Conservation (phyloP, 2,888 invertebrate genomes). For the Tolmerus cingulatus region DNA sequence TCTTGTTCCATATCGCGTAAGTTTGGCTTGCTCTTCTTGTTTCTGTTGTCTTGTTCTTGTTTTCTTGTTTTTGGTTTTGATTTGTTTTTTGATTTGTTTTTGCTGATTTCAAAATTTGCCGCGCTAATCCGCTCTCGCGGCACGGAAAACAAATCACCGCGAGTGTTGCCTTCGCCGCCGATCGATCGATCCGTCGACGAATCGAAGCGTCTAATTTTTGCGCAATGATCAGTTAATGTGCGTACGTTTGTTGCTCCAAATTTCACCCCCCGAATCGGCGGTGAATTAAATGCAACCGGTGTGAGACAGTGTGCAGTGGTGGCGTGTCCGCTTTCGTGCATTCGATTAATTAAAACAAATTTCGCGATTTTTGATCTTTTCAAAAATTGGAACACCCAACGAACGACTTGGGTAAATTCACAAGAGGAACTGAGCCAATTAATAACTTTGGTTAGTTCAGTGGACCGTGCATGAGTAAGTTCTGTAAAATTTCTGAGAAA, state of each 20-base stretch:
- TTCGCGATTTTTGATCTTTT: background rate
- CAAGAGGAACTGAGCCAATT: background rate
- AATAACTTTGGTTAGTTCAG: background rate
- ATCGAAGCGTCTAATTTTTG: slow-evolving; percentile 17
- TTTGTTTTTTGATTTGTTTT: background rate
- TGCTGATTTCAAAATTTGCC: background rate
- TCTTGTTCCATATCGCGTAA: slow-evolving; percentile 15
- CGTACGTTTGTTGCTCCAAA: slow-evolving; percentile 32
- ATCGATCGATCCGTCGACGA: background rate
- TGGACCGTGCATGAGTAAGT: background rate
- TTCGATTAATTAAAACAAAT: background rate
- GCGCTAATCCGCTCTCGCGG: background rate
- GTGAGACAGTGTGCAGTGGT: slow-evolving; percentile 21
- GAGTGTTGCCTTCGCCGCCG: background rate
- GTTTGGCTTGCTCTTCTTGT: background rate
- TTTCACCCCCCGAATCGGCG: background rate
- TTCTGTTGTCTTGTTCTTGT: background rate
- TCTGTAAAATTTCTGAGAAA: background rate
- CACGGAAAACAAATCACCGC: slow-evolving; percentile 14
- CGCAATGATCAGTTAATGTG: slow-evolving; percentile 20
- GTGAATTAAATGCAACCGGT: background rate
- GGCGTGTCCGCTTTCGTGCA: background rate
- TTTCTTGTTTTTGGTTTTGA: background rate
- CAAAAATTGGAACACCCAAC: background rate
- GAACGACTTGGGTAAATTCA: background rate